Conservation (phyloP, 2,888 invertebrate species). For the Dolichopus griseipennis region DNA sequence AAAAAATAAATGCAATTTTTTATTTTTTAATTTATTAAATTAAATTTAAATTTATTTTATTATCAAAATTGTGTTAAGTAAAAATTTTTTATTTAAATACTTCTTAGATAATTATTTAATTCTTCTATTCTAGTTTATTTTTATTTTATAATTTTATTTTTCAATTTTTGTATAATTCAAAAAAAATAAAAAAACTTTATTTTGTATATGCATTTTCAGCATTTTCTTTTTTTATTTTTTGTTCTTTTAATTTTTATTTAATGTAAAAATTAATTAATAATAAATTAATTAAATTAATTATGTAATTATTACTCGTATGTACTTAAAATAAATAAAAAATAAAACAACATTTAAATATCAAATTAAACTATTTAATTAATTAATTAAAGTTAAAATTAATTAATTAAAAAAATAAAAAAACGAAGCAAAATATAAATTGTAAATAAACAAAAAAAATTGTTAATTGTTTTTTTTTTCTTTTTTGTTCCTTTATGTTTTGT, state of each 20-base stretch:
- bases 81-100: no score
- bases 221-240: neutral
- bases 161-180: no score
- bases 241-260: neutral
- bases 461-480: neutral
- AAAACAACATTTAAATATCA: no score
- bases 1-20: no score
- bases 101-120: no score
- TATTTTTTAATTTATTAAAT: no score
- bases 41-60: no score
- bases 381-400: neutral
- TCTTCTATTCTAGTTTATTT: no score
- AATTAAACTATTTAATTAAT: no score
- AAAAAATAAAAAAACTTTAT: no score
- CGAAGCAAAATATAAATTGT: neutral
- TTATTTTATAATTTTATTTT: no score
- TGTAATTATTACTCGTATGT: neutral
- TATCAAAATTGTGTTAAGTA: no score
- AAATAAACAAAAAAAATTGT: neutral
- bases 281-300: neutral
- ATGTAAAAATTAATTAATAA: neutral
- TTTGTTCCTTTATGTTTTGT: slow-evolving; percentile 6
- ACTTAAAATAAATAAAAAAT: neutral
- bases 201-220: neutral
- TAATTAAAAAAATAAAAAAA: neutral